A percentile compares a stretch with the other conserved stretches of the same genome.
Evolutionary conservation across 2,888 invertebrate genomes (phyloP).

Genomic region (Bellardia pandia): DNA sequence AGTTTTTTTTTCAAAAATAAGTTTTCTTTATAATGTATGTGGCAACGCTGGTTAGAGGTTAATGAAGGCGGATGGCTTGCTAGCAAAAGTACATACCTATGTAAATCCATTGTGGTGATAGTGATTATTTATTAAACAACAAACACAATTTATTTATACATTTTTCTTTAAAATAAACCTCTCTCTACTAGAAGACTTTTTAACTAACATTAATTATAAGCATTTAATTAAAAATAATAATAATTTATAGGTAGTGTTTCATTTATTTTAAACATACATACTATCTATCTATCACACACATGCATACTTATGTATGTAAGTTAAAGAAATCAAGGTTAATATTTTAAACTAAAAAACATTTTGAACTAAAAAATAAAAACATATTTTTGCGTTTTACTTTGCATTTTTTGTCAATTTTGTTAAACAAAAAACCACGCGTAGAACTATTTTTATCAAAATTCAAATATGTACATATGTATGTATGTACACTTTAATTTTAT

Average conservation of each 20-base stretch:
- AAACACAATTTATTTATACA: too few species aligned
- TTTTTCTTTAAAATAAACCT: too few species aligned
- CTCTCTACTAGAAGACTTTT: too few species aligned
- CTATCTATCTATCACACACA: not conserved
- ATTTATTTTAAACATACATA: not conserved
- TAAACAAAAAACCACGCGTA: constrained; percentile 17
- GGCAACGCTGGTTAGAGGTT: not conserved
- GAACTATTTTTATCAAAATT: constrained; percentile 29
- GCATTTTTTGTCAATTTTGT: constrained; percentile 4
- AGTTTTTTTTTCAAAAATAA: too few species aligned
- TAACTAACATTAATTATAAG: not conserved
- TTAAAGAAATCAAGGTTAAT: constrained; percentile 45
- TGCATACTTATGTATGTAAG: not conserved
- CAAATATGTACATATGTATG: not conserved
- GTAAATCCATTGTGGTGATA: too few species aligned
- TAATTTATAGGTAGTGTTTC: not conserved
- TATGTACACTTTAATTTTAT: not conserved
- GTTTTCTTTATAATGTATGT: too few species aligned
- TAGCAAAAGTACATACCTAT: too few species aligned
- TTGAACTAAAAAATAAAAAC: constrained; percentile 17
- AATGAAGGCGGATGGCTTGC: not conserved
- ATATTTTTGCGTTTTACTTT: constrained; percentile 41
- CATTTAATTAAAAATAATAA: not conserved
- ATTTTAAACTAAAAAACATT: not conserved
- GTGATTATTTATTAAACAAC: too few species aligned